Percentiles rank a stretch among this genome's conserved stretches.
Evolutionary conservation across 2,888 invertebrate species (phyloP).

Genomic region (Clanis bilineata): DNA sequence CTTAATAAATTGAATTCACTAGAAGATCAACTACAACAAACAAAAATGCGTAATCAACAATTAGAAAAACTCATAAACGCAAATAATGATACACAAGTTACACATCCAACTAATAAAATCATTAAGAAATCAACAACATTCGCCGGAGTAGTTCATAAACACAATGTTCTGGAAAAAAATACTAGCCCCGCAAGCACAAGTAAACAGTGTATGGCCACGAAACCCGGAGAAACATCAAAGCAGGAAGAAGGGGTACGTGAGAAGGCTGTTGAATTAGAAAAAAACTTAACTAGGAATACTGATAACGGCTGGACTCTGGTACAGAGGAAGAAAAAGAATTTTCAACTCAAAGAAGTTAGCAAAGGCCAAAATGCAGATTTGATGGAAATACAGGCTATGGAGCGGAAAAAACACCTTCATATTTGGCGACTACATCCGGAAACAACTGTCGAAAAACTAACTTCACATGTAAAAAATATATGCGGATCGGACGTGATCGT

Average conservation of each 20-base stretch:
- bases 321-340: too few relatives aligned
- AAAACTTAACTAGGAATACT: not conserved
- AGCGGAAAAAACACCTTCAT: too few relatives aligned
- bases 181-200: not conserved
- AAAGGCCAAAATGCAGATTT: too few relatives aligned
- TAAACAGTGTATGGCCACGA: not conserved
- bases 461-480: too few relatives aligned
- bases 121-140: not conserved
- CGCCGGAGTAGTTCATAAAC: not conserved
- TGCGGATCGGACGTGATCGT: too few relatives aligned
- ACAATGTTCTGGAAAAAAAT: not conserved
- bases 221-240: not conserved
- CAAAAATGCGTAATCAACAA: not conserved
- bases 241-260: not conserved
- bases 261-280: not conserved
- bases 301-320: too few relatives aligned
- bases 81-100: not conserved
- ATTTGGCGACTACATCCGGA: too few relatives aligned
- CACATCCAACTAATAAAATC: not conserved
- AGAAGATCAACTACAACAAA: not conserved
- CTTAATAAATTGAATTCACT: not conserved
- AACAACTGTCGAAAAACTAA: too few relatives aligned
- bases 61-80: not conserved
- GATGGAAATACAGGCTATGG: too few relatives aligned
- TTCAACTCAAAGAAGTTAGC: too few relatives aligned